Percentiles rank a stretch among this genome's conserved stretches.
These are phyloP conservation scores for Thamnaconus septentrionalis DNA, from an alignment of 2,113 vertebrate species.

Conservation along the genomic window DNA sequence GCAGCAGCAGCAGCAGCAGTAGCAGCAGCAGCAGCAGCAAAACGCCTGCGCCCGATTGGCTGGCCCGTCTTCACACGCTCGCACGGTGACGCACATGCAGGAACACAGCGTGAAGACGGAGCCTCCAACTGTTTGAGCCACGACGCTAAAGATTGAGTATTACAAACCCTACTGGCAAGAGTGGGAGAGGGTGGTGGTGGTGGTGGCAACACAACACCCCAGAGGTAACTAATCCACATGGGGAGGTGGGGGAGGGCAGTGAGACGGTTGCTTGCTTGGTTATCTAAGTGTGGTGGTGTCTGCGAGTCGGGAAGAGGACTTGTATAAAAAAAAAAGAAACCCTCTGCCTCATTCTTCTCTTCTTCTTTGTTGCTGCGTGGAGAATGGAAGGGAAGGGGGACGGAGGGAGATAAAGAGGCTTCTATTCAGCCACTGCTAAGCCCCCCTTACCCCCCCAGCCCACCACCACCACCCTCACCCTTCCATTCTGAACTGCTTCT, in stretches of 20 bases:
- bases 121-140: conserved; percentile 64
- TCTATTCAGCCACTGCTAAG: conserved; percentile 74
- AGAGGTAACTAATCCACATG: conserved; percentile 73
- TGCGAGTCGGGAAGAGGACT: conserved; percentile 53
- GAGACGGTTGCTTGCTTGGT: conserved; percentile 60
- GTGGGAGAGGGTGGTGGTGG: conserved; percentile 47
- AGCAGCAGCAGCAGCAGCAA: no score
- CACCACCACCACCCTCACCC: background rate
- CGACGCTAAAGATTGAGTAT: conserved; percentile 67
- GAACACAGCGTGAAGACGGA: conserved; percentile 46
- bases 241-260: conserved; percentile 52
- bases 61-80: conserved; percentile 57
- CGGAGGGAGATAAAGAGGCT: conserved; percentile 72
- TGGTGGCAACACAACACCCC: conserved; percentile 46
- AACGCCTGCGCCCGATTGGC: conserved; percentile 51
- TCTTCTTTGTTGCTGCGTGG: conserved; percentile 72
- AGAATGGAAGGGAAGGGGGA: conserved; percentile 71
- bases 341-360: conserved; percentile 57
- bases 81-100: background rate
- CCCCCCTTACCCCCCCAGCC: conserved; percentile 26
- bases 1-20: no score
- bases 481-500: conserved; percentile 55
- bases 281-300: conserved; percentile 65
- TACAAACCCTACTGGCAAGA: conserved; percentile 66
- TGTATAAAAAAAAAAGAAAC: conserved; percentile 51